These are phyloP conservation scores for Abramis brama DNA, from an alignment of 2,113 vertebrate species.

Conservation along the genomic window DNA sequence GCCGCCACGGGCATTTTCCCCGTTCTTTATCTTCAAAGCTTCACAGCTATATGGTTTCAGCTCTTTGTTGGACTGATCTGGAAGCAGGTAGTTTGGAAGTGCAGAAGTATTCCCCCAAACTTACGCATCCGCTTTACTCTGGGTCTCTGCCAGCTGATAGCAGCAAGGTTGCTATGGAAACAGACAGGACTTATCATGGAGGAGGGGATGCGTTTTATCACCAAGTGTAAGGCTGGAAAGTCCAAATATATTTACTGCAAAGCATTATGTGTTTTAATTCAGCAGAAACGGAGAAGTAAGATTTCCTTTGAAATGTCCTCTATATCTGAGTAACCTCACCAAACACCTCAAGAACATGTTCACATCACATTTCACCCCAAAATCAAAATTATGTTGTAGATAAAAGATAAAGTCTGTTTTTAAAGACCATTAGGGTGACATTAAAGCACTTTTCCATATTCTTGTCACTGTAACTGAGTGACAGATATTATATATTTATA, in stretches of 20 bases:
- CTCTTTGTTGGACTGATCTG: neutral
- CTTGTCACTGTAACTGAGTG: neutral
- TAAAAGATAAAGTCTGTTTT: neutral
- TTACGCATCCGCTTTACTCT: conserved; percentile 60
- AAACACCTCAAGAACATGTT: neutral
- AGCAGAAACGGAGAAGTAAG: neutral
- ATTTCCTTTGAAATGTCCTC: no score
- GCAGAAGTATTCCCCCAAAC: conserved; percentile 62
- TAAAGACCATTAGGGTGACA: neutral
- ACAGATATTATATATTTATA: neutral
- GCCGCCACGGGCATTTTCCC: neutral
- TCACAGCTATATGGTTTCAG: neutral
- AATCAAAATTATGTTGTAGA: neutral
- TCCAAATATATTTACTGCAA: conserved; percentile 42
- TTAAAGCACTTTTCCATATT: neutral
- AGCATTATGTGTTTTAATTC: neutral
- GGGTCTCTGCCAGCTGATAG: conserved; percentile 69
- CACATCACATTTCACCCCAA: neutral
- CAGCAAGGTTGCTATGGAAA: conserved; percentile 74
- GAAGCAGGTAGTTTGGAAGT: neutral
- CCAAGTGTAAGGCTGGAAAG: conserved; percentile 42
- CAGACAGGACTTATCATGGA: conserved; percentile 65
- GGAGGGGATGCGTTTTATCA: conserved; percentile 64
- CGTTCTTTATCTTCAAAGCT: neutral
- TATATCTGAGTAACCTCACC: neutral